phyloP scores from a whole-genome alignment of 1,140 invertebrate genomes.

The Heliothis subflexa region DNA sequence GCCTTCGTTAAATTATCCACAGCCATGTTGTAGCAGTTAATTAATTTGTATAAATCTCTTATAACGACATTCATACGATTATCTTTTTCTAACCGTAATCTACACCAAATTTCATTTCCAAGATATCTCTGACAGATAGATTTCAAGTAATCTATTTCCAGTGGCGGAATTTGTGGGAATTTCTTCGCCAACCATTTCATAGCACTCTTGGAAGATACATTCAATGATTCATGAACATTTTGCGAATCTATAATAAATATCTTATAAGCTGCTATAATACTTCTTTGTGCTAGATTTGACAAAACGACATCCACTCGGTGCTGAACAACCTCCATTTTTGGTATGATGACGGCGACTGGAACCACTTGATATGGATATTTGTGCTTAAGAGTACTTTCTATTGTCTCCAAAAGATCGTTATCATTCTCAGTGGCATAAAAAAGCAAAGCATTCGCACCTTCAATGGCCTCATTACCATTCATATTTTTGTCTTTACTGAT shows the following conservation, averaged over 20 bases:
- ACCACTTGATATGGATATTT: conserved; percentile 78
- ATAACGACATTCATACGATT: conserved; percentile 79
- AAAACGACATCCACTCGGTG: conserved; percentile 62
- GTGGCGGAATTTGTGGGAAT: conserved; percentile 82
- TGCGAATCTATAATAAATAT: conserved; percentile 67
- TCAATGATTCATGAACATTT: conserved; percentile 69
- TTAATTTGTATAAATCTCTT: conserved; percentile 87
- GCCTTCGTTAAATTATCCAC: conserved; percentile 88
- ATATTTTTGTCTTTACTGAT: conserved; percentile 61
- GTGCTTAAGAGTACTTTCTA: conserved; percentile 80
- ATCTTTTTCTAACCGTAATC: conserved; percentile 86
- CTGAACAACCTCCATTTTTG: conserved; percentile 56
- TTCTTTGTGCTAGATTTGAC: conserved; percentile 60
- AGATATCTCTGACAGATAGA: conserved; percentile 87
- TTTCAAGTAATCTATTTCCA: conserved; percentile 88
- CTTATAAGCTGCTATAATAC: conserved; percentile 76
- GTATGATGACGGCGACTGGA: conserved; percentile 74
- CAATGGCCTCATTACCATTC: conserved; percentile 72
- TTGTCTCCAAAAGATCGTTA: conserved; percentile 66
- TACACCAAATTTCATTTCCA: conserved; percentile 89
- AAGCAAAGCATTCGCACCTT: conserved; percentile 79
- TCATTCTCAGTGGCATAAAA: conserved; percentile 74
- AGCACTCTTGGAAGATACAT: conserved; percentile 82
- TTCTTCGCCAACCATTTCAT: conserved; percentile 88
- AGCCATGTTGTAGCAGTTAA: conserved; percentile 89